A percentile compares a stretch with the other conserved stretches of the same genome.
Conservation (phyloP, 2,113 vertebrate species). For the Grammomys dolichurus region DNA sequence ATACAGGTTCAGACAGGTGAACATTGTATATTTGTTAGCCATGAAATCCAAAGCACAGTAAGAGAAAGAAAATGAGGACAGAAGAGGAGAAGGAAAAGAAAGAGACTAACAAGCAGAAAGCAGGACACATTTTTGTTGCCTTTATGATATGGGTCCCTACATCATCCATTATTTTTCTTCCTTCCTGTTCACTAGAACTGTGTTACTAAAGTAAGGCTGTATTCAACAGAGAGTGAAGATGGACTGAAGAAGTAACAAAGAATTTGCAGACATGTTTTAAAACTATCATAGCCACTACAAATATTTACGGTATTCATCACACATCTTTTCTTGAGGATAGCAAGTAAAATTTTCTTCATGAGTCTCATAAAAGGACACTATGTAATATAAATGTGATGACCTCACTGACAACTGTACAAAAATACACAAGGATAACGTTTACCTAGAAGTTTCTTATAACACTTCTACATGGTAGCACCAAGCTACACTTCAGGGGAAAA, state of each 20-base stretch:
- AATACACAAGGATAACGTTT: conserved; percentile 6
- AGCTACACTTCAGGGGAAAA: neutral
- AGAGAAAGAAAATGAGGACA: neutral
- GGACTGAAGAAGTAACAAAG: neutral
- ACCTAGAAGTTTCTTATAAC: conserved; percentile 37
- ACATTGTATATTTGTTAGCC: neutral
- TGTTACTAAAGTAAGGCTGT: neutral
- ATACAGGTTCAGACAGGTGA: neutral
- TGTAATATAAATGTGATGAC: conserved; percentile 51
- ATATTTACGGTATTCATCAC: neutral
- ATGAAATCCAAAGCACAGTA: neutral
- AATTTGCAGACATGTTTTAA: conserved; percentile 51
- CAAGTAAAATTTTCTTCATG: conserved; percentile 55
- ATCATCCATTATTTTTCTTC: neutral
- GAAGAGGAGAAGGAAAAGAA: too few species aligned
- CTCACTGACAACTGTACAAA: neutral
- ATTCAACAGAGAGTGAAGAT: neutral
- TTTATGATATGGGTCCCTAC: neutral
- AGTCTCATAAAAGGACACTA: conserved; percentile 25
- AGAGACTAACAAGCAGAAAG: neutral
- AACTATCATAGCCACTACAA: neutral
- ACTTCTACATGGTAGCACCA: conserved; percentile 30
- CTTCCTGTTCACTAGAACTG: neutral
- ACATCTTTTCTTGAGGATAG: conserved; percentile 57
- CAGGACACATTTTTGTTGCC: neutral